phyloP scores from a whole-genome alignment of 2,797 vertebrate species.

The Pachyuromys duprasi region DNA sequence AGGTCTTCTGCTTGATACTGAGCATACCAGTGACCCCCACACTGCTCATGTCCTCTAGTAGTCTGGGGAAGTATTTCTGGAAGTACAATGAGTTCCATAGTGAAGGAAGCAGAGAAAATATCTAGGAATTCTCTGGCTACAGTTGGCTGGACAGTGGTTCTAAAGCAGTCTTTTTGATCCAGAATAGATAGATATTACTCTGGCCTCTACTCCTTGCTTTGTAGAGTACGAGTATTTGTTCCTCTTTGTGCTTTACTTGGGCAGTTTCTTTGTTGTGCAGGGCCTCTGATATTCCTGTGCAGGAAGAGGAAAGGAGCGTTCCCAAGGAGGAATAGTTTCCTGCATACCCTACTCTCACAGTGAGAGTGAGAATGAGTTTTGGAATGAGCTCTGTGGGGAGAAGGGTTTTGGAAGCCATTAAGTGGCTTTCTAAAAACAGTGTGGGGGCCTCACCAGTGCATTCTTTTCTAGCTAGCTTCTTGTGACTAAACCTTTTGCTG shows the following conservation, averaged over 20 bases:
- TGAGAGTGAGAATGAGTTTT: too few relatives aligned
- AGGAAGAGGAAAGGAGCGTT: not conserved
- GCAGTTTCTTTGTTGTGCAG: not conserved
- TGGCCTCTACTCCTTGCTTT: not conserved
- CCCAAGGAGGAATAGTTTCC: not conserved
- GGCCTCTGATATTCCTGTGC: not conserved
- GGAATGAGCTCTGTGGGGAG: not conserved
- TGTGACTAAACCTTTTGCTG: not conserved
- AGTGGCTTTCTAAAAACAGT: not conserved
- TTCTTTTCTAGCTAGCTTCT: not conserved
- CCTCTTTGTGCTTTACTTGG: not conserved
- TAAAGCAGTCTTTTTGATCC: not conserved
- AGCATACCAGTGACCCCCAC: not conserved
- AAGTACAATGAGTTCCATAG: not conserved
- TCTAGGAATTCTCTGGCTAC: not conserved
- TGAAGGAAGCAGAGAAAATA: not conserved
- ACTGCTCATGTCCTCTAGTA: not conserved
- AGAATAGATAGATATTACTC: not conserved
- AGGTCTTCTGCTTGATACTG: not conserved
- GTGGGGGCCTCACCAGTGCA: not conserved
- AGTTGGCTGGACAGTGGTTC: not conserved
- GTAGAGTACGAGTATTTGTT: not conserved
- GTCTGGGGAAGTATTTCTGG: not conserved
- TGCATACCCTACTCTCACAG: not conserved
- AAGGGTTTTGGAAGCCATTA: not conserved